A percentile compares a stretch with the other conserved stretches of the same genome.
Evolutionary conservation across 2,888 invertebrate species (phyloP).

Genomic region (Ormyrus labotus): DNA sequence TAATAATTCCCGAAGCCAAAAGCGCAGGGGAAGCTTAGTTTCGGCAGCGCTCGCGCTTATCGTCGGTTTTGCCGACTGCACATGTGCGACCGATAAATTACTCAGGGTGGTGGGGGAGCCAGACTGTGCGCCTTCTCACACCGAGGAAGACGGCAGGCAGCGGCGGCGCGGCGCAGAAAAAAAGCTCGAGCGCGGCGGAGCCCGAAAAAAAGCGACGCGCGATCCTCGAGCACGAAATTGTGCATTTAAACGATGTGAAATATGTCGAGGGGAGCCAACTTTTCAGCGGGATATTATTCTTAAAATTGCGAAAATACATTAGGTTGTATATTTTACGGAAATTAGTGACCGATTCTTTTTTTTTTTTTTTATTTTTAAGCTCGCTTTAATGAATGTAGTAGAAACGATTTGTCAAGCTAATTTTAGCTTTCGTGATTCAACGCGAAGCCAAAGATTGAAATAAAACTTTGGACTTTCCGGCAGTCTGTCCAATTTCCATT

Average conservation of each 20-base stretch:
- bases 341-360: background rate
- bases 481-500: no score
- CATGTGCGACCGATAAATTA: slow-evolving; percentile 69
- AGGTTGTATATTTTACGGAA: slow-evolving; percentile 5
- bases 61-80: slow-evolving; percentile 52
- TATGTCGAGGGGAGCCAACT: slow-evolving; percentile 37
- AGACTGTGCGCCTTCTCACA: slow-evolving; percentile 43
- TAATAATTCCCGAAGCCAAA: slow-evolving; percentile 59
- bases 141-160: slow-evolving; percentile 6
- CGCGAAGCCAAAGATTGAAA: background rate
- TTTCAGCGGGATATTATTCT: slow-evolving; percentile 50
- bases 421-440: background rate
- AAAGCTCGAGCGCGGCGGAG: background rate
- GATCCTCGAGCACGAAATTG: slow-evolving; percentile 54
- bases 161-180: slow-evolving; percentile 13
- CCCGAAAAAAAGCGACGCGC: slow-evolving; percentile 48
- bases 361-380: background rate
- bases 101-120: slow-evolving; percentile 38
- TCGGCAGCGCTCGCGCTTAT: slow-evolving; percentile 49
- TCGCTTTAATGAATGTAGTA: background rate
- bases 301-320: slow-evolving; percentile 41
- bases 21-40: background rate
- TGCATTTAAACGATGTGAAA: slow-evolving; percentile 48
- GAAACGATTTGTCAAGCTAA: background rate
- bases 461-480: background rate